A percentile compares a stretch with the other conserved stretches of the same genome.
Evolutionary conservation across 1,140 invertebrate species (phyloP).

Genomic region (Lethrus apterus): DNA sequence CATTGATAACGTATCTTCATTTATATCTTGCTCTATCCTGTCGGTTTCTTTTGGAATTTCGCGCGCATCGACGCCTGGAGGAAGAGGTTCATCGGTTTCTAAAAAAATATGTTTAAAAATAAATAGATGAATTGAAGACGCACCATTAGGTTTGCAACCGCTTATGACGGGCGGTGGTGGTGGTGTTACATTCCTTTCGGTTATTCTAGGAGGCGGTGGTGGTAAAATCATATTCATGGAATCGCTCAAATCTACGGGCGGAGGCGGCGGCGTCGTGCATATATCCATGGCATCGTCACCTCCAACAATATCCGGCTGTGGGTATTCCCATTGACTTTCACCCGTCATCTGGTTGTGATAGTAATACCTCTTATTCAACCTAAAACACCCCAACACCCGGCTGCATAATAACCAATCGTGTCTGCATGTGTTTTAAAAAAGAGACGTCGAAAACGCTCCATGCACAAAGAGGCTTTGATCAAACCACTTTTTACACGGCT

Average conservation of each 20-base stretch:
- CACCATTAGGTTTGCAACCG: background rate
- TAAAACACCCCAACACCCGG: conserved; percentile 43
- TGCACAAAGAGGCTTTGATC: too few species aligned
- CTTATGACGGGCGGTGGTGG: conserved; percentile 36
- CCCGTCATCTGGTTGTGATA: conserved; percentile 54
- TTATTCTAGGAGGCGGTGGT: conserved; percentile 31
- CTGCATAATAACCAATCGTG: background rate
- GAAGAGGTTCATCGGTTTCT: conserved; percentile 39
- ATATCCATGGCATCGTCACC: conserved; percentile 56
- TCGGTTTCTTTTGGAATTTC: conserved; percentile 29
- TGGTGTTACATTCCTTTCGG: conserved; percentile 30
- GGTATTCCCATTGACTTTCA: conserved; percentile 61
- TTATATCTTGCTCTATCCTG: conserved; percentile 28
- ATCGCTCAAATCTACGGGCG: conserved; percentile 10
- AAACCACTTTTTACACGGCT: too few species aligned
- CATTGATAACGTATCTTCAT: conserved; percentile 40
- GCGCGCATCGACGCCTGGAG: conserved; percentile 44
- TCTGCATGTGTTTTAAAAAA: too few species aligned
- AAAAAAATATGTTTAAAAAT: background rate
- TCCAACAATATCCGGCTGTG: conserved; percentile 46
- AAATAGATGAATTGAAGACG: background rate
- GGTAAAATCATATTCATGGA: conserved; percentile 31
- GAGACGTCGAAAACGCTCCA: too few species aligned
- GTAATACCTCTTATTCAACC: conserved; percentile 61
- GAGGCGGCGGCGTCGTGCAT: conserved; percentile 51